Conservation (phyloP, 2,113 vertebrate species). For the Python bivittatus region DNA sequence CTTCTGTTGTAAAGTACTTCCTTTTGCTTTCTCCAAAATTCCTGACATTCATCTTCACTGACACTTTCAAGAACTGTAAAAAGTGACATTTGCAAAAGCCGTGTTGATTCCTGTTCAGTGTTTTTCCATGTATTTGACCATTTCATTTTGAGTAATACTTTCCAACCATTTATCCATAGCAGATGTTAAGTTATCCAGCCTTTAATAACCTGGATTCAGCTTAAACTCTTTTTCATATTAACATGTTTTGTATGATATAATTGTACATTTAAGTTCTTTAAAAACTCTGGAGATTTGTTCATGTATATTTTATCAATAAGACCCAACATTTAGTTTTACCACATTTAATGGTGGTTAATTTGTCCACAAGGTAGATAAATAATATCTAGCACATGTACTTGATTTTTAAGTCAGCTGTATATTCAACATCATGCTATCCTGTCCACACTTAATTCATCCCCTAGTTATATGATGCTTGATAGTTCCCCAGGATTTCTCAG, state of each 20-base stretch:
- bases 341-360: background rate
- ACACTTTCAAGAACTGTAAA: background rate
- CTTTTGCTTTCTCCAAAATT: background rate
- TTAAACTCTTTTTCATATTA: background rate
- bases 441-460: background rate
- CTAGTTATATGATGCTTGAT: background rate
- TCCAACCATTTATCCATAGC: background rate
- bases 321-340: background rate
- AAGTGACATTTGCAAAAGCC: background rate
- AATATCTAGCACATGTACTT: background rate
- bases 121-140: background rate
- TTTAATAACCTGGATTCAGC: background rate
- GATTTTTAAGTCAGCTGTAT: background rate
- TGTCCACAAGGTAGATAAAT: background rate
- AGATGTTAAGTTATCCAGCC: background rate
- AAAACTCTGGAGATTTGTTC: background rate
- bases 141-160: background rate
- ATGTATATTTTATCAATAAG: background rate
- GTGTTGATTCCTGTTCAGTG: background rate
- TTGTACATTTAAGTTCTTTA: background rate
- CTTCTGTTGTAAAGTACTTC: background rate
- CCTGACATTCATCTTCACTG: background rate
- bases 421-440: background rate
- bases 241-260: background rate
- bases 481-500: background rate